Evolutionary conservation across 2,113 vertebrate species (phyloP).

Genomic region (Nymphicus hollandicus): DNA sequence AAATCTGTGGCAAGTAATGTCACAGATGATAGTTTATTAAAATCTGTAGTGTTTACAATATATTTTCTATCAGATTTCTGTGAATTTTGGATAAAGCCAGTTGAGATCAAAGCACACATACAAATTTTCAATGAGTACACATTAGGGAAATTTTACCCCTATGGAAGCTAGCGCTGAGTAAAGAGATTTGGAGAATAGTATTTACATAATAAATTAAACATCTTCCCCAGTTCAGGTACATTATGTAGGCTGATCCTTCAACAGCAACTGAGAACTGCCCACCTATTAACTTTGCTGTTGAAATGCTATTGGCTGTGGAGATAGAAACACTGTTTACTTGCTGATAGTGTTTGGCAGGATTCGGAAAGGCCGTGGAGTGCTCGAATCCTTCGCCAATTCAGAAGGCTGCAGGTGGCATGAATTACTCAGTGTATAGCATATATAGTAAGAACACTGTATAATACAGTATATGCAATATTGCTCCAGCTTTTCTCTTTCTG

Average conservation of each 20-base stretch:
- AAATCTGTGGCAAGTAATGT: background rate
- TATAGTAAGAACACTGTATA: background rate
- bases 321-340: background rate
- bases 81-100: background rate
- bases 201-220: background rate
- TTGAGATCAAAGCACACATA: background rate
- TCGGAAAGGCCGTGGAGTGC: background rate
- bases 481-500: background rate
- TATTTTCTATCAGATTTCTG: background rate
- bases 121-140: background rate
- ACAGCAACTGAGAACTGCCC: background rate
- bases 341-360: background rate
- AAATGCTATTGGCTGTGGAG: background rate
- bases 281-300: background rate
- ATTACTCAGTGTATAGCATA: background rate
- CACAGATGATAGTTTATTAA: background rate
- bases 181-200: background rate
- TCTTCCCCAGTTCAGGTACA: background rate
- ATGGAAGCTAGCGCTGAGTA: background rate
- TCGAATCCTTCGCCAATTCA: background rate
- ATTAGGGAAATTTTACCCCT: background rate
- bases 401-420: background rate
- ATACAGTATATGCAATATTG: background rate
- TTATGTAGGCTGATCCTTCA: background rate
- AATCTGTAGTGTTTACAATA: background rate